Evolutionary conservation across 64 coral and sea anemone genomes (phyloP), one percentile per base, ranked within the genome.

Genomic region (Pachyseris speciosa): DNA sequence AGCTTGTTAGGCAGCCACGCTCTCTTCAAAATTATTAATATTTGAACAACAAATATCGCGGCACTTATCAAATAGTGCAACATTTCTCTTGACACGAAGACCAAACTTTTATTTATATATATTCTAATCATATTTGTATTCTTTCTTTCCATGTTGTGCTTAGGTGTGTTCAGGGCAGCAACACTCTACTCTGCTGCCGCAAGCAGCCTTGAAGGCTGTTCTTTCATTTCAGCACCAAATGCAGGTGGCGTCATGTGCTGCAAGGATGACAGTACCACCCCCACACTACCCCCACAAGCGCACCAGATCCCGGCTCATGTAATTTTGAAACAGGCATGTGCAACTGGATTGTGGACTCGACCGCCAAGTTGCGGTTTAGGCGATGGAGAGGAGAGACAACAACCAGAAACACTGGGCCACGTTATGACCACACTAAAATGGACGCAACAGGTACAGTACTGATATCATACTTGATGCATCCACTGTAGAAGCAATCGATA

Each of bases 191-290:
- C 79, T 10, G 45, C 86, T 13, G 41, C 90, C 17, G 88, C 83
- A 40, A 73, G 78, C 28, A 67, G 68, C 16, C 83, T 86, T 29
- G 78, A 96, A 67, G 95, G 95, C 15, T 96, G 95, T 34, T 69
- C 69, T 6, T 96, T 89, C 44, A 93, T 96, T 15, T 74, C 41
- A 37, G 3, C 24, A 3, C 32, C 3, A 5, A 96, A 93, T 25
- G 91, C 91, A 45, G 95, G 95, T 81, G 95, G 95, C 53, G 70
- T 96, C 7, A 96, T 96, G 95, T 96, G 95, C 37, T 96, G 95
- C 48, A 96, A 92, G 55, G 79, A 92, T 29, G 89, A 92, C 67
- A 44, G 28, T 63, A 92, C 79, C 7, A 92, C 89, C 80, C 89
- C 89, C 2, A 92, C 89, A 13, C 7, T 32, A 24, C 89, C 43